phyloP scores from a whole-genome alignment of 2,113 vertebrate genomes.

The Amblyopsis rosae region DNA sequence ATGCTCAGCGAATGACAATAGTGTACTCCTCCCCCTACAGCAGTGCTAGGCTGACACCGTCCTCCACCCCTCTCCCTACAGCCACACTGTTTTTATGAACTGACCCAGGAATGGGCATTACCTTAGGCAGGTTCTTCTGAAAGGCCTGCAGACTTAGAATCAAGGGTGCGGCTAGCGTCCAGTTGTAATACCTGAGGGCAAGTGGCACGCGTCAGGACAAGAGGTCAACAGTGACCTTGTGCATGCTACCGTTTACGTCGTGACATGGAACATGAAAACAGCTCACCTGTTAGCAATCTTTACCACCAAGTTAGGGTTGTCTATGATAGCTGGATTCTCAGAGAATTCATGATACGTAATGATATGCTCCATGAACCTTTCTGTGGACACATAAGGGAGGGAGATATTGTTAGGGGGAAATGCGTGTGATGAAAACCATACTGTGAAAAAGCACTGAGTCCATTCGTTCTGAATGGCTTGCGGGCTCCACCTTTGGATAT shows the following conservation, averaged over 20 bases:
- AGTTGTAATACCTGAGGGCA: constrained; percentile 91
- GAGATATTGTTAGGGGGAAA: background rate
- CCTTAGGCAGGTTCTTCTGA: constrained; percentile 97
- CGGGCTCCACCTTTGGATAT: constrained; percentile 89
- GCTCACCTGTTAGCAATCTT: constrained; percentile 83
- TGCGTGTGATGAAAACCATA: too few relatives aligned
- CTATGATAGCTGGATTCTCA: constrained; percentile 96
- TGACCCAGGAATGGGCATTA: constrained; percentile 41
- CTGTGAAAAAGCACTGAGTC: background rate
- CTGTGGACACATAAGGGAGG: constrained; percentile 75
- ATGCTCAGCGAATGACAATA: too few relatives aligned
- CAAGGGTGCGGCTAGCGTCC: constrained; percentile 94
- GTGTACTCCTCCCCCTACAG: too few relatives aligned
- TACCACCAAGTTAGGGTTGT: constrained; percentile 96
- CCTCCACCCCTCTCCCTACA: background rate
- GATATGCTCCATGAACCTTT: constrained; percentile 96
- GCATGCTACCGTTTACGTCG: background rate
- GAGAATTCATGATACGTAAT: constrained; percentile 96
- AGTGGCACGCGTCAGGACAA: background rate
- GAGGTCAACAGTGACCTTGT: background rate
- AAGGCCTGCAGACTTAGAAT: constrained; percentile 97
- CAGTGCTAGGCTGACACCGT: too few relatives aligned
- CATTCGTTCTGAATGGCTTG: constrained; percentile 19
- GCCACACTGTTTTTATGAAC: background rate
- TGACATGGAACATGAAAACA: background rate